Conservation (phyloP, 92 coral and sea anemone genomes). For the Muricea muricata region DNA sequence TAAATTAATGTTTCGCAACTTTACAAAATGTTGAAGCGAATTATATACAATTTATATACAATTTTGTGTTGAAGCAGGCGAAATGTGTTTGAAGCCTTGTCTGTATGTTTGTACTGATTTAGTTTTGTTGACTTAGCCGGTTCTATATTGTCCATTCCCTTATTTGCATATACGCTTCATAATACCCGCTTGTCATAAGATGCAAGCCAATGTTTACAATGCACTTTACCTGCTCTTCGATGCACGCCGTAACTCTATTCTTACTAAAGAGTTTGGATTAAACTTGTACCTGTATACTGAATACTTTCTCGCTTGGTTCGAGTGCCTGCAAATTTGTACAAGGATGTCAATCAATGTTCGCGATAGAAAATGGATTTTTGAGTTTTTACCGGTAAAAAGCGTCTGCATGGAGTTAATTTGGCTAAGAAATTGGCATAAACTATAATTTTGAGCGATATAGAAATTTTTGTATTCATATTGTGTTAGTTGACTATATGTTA, state of each 20-base stretch:
- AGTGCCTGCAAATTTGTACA: constrained; percentile 9
- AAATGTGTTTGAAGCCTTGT: not conserved
- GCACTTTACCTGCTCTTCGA: constrained; percentile 20
- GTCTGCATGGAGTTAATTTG: not conserved
- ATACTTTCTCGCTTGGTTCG: constrained; percentile 6
- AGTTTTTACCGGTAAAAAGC: constrained; percentile 91
- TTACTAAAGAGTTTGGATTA: not conserved
- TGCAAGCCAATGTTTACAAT: constrained; percentile 26
- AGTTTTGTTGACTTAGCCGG: not conserved
- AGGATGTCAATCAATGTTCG: constrained; percentile 74
- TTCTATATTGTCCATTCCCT: not conserved
- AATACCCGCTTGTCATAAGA: constrained; percentile 6
- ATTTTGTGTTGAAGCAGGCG: not conserved
- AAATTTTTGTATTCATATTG: not conserved
- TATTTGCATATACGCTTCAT: constrained; percentile 28
- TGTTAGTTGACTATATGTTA: no score
- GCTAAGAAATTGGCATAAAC: not conserved
- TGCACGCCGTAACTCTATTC: not conserved
- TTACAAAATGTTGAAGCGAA: no score
- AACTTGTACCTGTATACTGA: not conserved
- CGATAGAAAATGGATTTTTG: constrained; percentile 98
- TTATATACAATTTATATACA: no score
- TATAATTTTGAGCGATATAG: not conserved
- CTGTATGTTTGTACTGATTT: not conserved
- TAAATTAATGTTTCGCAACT: no score